A percentile compares a stretch with the other conserved stretches of the same genome.
phyloP scores from a whole-genome alignment of 2,113 vertebrate species.

The Chloroceryle aenea region DNA sequence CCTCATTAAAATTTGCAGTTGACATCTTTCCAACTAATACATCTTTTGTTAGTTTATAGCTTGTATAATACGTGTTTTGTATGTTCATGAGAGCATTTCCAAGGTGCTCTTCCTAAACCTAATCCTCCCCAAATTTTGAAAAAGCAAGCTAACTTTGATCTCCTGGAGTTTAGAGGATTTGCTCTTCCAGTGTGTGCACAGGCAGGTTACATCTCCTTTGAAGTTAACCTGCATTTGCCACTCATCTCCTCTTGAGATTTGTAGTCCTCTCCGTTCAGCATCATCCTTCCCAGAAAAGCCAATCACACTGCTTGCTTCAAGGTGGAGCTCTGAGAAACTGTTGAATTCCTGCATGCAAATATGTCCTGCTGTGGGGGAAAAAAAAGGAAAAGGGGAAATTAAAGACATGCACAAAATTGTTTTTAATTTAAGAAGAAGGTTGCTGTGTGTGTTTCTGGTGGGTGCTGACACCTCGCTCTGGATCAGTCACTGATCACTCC shows the following conservation, averaged over 20 bases:
- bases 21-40: background rate
- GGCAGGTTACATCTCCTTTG: background rate
- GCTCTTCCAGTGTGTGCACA: background rate
- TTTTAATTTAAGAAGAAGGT: background rate
- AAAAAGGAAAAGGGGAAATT: background rate
- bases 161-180: background rate
- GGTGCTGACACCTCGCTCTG: background rate
- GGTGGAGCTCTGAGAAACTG: background rate
- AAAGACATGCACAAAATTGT: background rate
- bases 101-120: background rate
- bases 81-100: background rate
- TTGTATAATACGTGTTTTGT: background rate
- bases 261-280: background rate
- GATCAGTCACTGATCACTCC: background rate
- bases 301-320: background rate
- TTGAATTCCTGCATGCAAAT: background rate
- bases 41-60: background rate
- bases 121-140: background rate
- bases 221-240: background rate
- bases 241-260: background rate
- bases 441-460: background rate
- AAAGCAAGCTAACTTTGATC: background rate
- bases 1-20: background rate
- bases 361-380: background rate
- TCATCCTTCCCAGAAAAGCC: background rate